Conservation (phyloP, 2,888 invertebrate species). For the Trissoscelio sp. region DNA sequence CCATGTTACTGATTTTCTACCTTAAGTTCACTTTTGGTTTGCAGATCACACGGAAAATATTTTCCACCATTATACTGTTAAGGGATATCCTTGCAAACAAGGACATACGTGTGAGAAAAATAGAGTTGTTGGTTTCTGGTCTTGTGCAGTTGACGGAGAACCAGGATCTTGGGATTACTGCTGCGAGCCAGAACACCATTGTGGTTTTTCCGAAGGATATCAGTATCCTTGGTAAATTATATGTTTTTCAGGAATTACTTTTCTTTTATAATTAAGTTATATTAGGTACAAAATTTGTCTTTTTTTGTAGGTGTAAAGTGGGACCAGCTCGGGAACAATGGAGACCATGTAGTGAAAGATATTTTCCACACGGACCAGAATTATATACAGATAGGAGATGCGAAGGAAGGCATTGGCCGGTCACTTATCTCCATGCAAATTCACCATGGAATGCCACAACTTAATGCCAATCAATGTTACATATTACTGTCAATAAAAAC, state of each 20-base stretch:
- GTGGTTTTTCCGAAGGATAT: constrained; percentile 93
- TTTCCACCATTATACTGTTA: constrained; percentile 92
- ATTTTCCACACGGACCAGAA: constrained; percentile 86
- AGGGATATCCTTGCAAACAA: constrained; percentile 90
- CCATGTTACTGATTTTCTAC: no score
- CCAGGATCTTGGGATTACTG: constrained; percentile 93
- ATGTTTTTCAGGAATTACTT: background rate
- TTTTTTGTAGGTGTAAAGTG: constrained; percentile 90
- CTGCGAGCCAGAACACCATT: constrained; percentile 91
- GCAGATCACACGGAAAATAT: constrained; percentile 79
- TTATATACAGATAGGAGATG: constrained; percentile 75
- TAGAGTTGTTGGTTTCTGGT: constrained; percentile 91
- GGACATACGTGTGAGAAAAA: constrained; percentile 90
- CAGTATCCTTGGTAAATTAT: constrained; percentile 90
- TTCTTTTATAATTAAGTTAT: no score
- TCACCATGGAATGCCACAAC: constrained; percentile 90
- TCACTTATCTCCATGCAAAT: constrained; percentile 91
- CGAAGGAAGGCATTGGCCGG: constrained; percentile 88
- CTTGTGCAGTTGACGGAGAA: constrained; percentile 91
- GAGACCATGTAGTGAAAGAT: constrained; percentile 94
- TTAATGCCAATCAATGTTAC: constrained; percentile 8
- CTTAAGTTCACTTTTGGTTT: no score
- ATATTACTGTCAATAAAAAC: background rate
- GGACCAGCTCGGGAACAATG: constrained; percentile 91
- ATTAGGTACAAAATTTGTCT: no score